Evolutionary conservation across 2,113 vertebrate species (phyloP), one percentile per base, ranked within the genome.

Genomic region (Scartelaos histophorus): DNA sequence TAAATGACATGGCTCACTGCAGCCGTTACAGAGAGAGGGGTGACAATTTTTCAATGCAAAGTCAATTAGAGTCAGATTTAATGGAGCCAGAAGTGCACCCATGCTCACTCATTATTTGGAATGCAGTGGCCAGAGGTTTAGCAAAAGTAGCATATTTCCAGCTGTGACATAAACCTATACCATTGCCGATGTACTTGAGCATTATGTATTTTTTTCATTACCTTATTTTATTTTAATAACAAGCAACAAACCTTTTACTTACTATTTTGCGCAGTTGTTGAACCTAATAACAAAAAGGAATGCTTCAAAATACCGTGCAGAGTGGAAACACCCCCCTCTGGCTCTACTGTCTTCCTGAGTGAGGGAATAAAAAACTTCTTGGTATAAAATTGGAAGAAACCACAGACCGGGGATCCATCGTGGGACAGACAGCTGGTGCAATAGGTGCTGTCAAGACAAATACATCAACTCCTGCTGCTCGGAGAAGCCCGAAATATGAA

Each of bases 341-440:
- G 29, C 34, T 17, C 58, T n/a, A 2, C 61, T 38, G 34, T 64
- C 61, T 38, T 64, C 38, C 15, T 35, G 10, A 64, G 61, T 43
- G 61, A 64, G 61, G 34, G 61, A 34, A 64, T 38, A 64, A 64
- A 64, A 61, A 16, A 61, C 6, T 61, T 61, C 25, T 29, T 38
- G 61, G 61, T 38, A 64, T 64, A 64, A 64, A 64, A 64, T 64
- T 64, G 61, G 34, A 64, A 64, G 61, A 64, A 64, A 64, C 61
- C 34, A 38, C 61, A 64, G 61, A 64, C 61, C 9, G 61, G 17
- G 61, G 61, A 64, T 64, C 61, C 34, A 64, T 61, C 58, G 25
- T 34, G 58, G 60, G 61, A 64, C 61, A 64, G 61, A 38, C 61
- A 64, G 61, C 16, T 64, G 61, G 61, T 64, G 61, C 61, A 64